These are phyloP conservation scores for Sanderia malayensis DNA, from an alignment of 30 jellyfish, hydroid and myxozoan genomes.

Conservation along the genomic window DNA sequence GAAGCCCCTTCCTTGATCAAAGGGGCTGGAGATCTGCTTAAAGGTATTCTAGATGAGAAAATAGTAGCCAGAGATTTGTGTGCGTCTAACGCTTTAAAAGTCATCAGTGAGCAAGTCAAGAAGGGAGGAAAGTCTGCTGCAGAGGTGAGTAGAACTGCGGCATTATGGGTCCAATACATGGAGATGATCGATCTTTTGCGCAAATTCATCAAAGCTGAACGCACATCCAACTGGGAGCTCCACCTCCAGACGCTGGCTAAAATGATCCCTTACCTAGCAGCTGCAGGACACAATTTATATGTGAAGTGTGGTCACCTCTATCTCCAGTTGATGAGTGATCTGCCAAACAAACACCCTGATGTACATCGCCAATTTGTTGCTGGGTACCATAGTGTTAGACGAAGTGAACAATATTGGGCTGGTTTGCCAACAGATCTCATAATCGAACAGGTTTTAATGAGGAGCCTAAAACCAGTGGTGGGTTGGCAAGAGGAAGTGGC, in stretches of 20 bases:
- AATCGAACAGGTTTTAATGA: too few relatives aligned
- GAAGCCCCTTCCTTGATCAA: not conserved
- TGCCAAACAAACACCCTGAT: constrained; percentile 3
- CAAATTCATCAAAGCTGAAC: constrained; percentile 23
- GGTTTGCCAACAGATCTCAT: constrained; percentile 5
- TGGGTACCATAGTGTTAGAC: constrained; percentile 12
- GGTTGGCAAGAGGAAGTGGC: constrained; percentile 20
- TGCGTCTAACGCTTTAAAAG: constrained; percentile 2
- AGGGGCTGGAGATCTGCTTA: constrained; percentile 4
- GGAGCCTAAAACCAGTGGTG: constrained; percentile 10
- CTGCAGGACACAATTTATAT: constrained; percentile 23
- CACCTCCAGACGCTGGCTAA: constrained; percentile 1
- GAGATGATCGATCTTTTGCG: constrained; percentile 19
- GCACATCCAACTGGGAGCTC: constrained; percentile 3
- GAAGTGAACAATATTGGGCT: constrained; percentile 5
- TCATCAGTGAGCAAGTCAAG: constrained; percentile 6
- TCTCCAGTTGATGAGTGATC: constrained; percentile 4
- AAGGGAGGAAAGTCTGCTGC: not conserved
- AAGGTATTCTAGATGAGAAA: constrained; percentile 1
- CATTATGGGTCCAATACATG: constrained; percentile 16
- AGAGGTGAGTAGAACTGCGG: constrained; percentile 1
- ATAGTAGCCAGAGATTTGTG: not conserved
- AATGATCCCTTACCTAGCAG: constrained; percentile 21
- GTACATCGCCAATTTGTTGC: not conserved
- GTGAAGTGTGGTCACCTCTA: constrained; percentile 7